phyloP scores from a whole-genome alignment of 2,797 vertebrate species.

The Peromyscus nudipes region DNA sequence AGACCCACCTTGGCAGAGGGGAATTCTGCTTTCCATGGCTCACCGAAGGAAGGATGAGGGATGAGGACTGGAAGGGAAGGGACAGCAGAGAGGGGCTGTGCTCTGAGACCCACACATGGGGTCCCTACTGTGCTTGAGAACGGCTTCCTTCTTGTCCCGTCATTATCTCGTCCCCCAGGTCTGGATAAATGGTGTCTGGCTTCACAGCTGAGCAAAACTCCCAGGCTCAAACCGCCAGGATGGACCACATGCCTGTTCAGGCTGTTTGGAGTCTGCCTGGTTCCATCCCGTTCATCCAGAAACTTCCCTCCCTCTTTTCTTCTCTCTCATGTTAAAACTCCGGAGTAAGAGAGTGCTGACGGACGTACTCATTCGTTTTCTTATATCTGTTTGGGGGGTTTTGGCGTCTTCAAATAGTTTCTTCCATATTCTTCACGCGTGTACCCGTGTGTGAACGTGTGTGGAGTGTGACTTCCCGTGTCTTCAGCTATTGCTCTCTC shows the following conservation, averaged over 20 bases:
- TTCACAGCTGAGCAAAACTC: conserved; percentile 63
- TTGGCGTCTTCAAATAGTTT: conserved; percentile 6
- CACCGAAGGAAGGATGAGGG: neutral
- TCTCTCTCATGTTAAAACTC: neutral
- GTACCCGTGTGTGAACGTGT: neutral
- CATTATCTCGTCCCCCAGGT: neutral
- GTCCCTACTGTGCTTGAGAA: too few relatives aligned
- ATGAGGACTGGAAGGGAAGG: neutral
- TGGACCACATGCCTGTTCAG: neutral
- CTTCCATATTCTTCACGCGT: neutral
- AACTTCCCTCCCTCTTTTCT: neutral
- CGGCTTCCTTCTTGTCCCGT: neutral
- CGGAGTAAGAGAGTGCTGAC: neutral
- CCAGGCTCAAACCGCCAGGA: neutral
- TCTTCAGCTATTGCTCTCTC: neutral
- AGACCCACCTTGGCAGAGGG: neutral
- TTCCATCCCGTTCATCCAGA: neutral
- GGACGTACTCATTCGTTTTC: neutral
- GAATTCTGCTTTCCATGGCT: neutral
- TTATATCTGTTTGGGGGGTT: neutral
- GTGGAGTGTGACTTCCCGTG: neutral
- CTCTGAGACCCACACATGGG: accelerated
- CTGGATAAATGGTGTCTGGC: conserved; percentile 21
- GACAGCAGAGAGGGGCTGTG: neutral
- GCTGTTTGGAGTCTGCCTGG: conserved; percentile 12